Evolutionary conservation across 2,113 vertebrate genomes (phyloP).

Genomic region (Galbula dea): DNA sequence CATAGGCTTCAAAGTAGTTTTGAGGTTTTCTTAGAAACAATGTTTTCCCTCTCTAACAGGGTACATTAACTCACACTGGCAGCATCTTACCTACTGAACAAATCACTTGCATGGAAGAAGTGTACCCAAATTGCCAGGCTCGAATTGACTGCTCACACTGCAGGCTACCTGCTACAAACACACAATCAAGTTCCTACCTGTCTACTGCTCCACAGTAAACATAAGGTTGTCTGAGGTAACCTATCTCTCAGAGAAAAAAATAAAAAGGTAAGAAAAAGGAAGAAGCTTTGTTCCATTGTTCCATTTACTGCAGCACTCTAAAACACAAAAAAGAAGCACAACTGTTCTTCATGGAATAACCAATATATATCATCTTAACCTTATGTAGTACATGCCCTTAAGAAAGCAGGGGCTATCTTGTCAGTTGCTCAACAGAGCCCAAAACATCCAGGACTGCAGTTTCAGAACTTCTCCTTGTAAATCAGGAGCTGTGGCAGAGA

Average conservation of each 20-base stretch:
- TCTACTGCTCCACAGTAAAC: not conserved
- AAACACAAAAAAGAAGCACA: not conserved
- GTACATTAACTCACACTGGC: not conserved
- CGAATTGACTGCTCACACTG: not conserved
- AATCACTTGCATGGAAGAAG: not conserved
- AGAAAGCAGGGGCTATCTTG: not conserved
- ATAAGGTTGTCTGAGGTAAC: not conserved
- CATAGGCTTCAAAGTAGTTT: not conserved
- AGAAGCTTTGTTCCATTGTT: not conserved
- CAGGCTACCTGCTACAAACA: not conserved
- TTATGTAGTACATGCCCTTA: not conserved
- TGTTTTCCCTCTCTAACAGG: not conserved
- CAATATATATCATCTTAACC: not conserved
- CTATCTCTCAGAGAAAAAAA: not conserved
- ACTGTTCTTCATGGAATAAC: not conserved
- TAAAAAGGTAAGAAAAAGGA: not conserved
- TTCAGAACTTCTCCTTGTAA: not conserved
- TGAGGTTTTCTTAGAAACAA: not conserved
- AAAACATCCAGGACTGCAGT: not conserved
- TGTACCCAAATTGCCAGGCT: not conserved
- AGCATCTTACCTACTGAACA: not conserved
- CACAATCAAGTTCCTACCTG: not conserved
- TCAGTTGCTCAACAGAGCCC: not conserved
- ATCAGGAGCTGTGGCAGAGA: not conserved
- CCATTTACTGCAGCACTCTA: not conserved